Evolutionary conservation across 2,888 invertebrate species (phyloP).

Genomic region (Drosophila dives): DNA sequence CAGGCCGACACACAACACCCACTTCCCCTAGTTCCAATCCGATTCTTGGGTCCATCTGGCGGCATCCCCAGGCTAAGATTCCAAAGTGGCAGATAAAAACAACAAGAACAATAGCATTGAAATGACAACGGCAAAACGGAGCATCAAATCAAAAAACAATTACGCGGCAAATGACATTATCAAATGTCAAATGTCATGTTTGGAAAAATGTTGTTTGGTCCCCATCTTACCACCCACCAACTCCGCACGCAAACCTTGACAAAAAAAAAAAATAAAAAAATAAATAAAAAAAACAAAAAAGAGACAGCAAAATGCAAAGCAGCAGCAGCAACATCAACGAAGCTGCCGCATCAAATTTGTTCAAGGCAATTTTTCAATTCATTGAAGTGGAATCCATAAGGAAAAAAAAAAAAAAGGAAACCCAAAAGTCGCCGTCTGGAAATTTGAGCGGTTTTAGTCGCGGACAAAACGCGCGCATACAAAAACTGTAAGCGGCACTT

Average conservation of each 20-base stretch:
- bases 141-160: conserved; percentile 78
- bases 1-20: not conserved
- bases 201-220: conserved; percentile 38
- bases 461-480: conserved; percentile 47
- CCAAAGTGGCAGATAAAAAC: conserved; percentile 54
- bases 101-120: conserved; percentile 36
- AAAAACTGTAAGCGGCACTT: conserved; percentile 67
- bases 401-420: conserved; percentile 31
- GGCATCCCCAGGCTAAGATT: conserved; percentile 23
- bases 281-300: conserved; percentile 22
- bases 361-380: conserved; percentile 79
- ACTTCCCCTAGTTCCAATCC: not conserved
- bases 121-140: conserved; percentile 41
- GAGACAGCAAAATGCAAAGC: conserved; percentile 67
- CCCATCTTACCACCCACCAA: not conserved
- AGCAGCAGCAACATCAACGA: conserved; percentile 47
- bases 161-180: conserved; percentile 80
- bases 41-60: not conserved
- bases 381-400: conserved; percentile 79
- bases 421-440: conserved; percentile 30
- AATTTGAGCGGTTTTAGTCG: conserved; percentile 54
- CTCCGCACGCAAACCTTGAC: conserved; percentile 18
- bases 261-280: conserved; percentile 8
- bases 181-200: conserved; percentile 80
- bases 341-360: conserved; percentile 69